Percentiles rank a stretch among this genome's conserved stretches.
Evolutionary conservation across 1,140 invertebrate genomes (phyloP).

Genomic region (Oryctes rhinoceros): DNA sequence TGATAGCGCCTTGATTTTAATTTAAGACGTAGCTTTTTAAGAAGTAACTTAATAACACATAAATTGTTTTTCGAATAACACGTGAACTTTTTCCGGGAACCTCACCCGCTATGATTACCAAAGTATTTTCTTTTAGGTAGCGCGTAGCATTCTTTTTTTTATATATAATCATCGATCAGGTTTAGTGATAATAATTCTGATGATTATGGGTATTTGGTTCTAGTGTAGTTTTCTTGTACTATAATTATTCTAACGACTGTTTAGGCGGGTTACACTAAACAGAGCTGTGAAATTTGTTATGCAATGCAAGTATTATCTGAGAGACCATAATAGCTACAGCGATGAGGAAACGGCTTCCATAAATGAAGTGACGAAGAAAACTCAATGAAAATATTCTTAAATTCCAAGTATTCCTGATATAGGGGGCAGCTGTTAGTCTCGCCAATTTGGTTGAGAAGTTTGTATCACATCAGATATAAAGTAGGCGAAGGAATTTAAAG

Average conservation of each 20-base stretch:
- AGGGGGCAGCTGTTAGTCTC: too few species aligned
- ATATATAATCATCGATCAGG: slow-evolving; percentile 34
- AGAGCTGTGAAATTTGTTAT: too few species aligned
- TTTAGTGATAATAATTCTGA: slow-evolving; percentile 43
- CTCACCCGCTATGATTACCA: background rate
- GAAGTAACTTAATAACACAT: slow-evolving; percentile 39
- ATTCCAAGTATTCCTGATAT: too few species aligned
- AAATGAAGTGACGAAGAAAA: too few species aligned
- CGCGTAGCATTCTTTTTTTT: slow-evolving; percentile 44
- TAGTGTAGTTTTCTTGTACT: slow-evolving; percentile 14
- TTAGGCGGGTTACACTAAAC: too few species aligned
- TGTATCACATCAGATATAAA: too few species aligned
- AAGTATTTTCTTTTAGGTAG: slow-evolving; percentile 41
- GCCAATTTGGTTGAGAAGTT: too few species aligned
- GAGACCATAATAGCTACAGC: too few species aligned
- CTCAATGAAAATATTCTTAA: too few species aligned
- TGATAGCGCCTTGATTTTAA: slow-evolving; percentile 59
- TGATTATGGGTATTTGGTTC: background rate
- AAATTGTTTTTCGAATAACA: background rate
- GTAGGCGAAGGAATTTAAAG: too few species aligned
- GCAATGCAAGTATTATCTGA: too few species aligned
- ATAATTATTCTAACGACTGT: background rate
- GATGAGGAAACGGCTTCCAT: too few species aligned
- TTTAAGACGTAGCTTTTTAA: background rate
- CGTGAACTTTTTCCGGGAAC: background rate